Percentiles rank a stretch among this genome's conserved stretches.
Evolutionary conservation across 1,140 invertebrate genomes (phyloP).

Genomic region (Saccostrea cuccullata): DNA sequence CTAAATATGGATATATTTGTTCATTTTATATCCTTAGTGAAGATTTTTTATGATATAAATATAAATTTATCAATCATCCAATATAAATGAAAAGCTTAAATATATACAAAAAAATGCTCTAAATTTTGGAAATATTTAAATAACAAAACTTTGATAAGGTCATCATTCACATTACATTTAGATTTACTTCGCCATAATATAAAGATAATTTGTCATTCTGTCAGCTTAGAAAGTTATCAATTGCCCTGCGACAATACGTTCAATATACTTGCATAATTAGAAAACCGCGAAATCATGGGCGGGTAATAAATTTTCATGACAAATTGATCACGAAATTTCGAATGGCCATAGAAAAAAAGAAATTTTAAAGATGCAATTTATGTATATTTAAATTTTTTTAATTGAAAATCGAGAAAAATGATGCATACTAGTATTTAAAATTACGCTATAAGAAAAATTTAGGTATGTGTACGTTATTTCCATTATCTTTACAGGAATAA

Average conservation of each 20-base stretch:
- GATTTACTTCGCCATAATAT: background rate
- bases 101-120: no score
- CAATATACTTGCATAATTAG: background rate
- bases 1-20: no score
- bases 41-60: no score
- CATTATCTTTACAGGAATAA: slow-evolving; percentile 24
- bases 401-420: no score
- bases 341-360: background rate
- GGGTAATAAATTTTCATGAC: background rate
- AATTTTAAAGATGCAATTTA: no score
- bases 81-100: no score
- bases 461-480: background rate
- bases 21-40: no score
- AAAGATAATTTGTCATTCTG: background rate
- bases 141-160: background rate
- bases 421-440: background rate
- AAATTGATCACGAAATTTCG: background rate
- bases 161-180: background rate
- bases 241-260: background rate
- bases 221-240: slow-evolving; percentile 1
- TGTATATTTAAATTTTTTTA: no score
- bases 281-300: background rate
- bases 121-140: no score
- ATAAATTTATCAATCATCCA: no score
- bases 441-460: background rate